These are phyloP conservation scores for Micrastur ruficollis DNA, from an alignment of 2,797 vertebrate species.

Conservation along the genomic window DNA sequence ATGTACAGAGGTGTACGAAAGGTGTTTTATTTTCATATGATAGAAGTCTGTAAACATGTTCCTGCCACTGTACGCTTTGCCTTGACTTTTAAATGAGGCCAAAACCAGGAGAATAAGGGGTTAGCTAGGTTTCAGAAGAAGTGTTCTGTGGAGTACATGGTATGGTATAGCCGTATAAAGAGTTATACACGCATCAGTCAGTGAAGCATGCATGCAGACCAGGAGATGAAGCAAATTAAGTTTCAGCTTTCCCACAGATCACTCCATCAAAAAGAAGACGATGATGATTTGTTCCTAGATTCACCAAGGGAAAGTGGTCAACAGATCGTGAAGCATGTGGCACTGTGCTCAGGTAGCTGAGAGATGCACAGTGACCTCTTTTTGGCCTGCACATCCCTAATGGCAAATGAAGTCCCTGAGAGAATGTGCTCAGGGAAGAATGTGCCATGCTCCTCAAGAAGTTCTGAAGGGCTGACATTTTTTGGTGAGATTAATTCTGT, in stretches of 20 bases:
- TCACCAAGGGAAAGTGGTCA: not conserved
- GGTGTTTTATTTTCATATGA: not conserved
- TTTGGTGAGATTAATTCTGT: not conserved
- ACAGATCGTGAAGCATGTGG: not conserved
- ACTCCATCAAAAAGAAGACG: not conserved
- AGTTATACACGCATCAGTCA: not conserved
- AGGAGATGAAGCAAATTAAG: not conserved
- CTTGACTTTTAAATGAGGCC: not conserved
- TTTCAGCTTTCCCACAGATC: not conserved
- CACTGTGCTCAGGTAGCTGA: rapidly evolving
- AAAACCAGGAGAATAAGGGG: not conserved
- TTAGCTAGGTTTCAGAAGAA: not conserved
- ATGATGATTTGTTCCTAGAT: not conserved
- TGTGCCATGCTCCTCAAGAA: not conserved
- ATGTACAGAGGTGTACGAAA: not conserved
- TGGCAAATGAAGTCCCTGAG: not conserved
- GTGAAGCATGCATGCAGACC: not conserved
- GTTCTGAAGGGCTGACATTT: not conserved
- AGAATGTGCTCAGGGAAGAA: not conserved
- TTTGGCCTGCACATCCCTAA: not conserved
- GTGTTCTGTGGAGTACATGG: not conserved
- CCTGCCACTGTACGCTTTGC: not conserved
- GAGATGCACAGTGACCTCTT: not conserved
- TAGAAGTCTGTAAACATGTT: not conserved
- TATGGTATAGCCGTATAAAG: not conserved